These are phyloP conservation scores for Bombus confusus DNA, from an alignment of 1,140 invertebrate genomes.

Conservation along the genomic window DNA sequence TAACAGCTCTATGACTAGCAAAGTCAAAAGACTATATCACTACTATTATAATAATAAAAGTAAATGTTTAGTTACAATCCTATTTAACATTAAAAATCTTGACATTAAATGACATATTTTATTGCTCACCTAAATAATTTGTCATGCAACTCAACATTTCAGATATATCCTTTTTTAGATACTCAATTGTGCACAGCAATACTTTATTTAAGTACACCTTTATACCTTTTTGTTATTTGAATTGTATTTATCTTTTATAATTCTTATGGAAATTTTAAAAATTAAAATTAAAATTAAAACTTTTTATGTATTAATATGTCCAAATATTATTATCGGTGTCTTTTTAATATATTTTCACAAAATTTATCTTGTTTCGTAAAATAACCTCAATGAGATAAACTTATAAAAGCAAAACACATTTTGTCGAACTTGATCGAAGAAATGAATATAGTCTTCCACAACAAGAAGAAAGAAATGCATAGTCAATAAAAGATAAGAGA, in stretches of 20 bases:
- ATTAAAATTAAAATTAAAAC: not conserved
- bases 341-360: not conserved
- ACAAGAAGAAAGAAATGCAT: not conserved
- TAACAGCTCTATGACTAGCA: not conserved
- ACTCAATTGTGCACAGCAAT: not conserved
- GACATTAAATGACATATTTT: not conserved
- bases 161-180: not conserved
- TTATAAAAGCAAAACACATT: not conserved
- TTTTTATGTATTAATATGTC: not conserved
- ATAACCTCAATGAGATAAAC: not conserved
- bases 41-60: not conserved
- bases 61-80: not conserved
- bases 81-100: not conserved
- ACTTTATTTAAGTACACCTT: not conserved
- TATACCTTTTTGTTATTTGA: not conserved
- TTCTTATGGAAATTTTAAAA: not conserved
- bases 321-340: not conserved
- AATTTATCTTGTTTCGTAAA: not conserved
- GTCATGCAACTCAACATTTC: not conserved
- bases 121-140: not conserved
- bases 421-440: not conserved
- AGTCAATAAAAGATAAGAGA: not conserved
- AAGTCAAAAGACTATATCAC: not conserved
- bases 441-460: not conserved
- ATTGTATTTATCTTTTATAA: not conserved